Evolutionary conservation across 1,140 invertebrate species (phyloP).

Genomic region (Atta colombica): DNA sequence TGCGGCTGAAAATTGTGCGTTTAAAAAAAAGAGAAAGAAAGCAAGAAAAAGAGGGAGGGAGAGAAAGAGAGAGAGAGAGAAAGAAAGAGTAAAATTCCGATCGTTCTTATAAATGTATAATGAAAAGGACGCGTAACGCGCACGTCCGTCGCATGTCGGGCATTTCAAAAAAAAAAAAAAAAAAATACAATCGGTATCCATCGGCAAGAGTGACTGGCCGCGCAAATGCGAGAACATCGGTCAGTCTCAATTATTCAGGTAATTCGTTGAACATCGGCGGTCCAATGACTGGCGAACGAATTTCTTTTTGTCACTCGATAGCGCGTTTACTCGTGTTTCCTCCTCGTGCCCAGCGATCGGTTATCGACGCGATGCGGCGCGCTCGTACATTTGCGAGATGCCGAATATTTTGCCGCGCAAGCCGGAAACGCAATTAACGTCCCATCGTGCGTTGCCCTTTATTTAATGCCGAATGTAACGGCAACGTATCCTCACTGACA

Average conservation of each 20-base stretch:
- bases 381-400: conserved; percentile 21
- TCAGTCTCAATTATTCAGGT: conserved; percentile 64
- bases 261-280: conserved; percentile 62
- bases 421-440: conserved; percentile 65
- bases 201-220: conserved; percentile 20
- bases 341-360: neutral
- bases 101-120: conserved; percentile 54
- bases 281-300: conserved; percentile 62
- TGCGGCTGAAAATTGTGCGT: conserved; percentile 16
- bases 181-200: conserved; percentile 42
- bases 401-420: conserved; percentile 58
- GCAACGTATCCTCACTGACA: conserved; percentile 22
- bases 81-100: conserved; percentile 41
- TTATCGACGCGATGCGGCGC: conserved; percentile 22
- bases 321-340: conserved; percentile 9
- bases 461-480: neutral
- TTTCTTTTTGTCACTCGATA: conserved; percentile 53
- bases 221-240: conserved; percentile 61
- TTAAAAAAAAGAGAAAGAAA: neutral
- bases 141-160: conserved; percentile 6
- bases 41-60: neutral
- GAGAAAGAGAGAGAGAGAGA: conserved; percentile 37
- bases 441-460: neutral
- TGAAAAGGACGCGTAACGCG: conserved; percentile 52
- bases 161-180: neutral